Evolutionary conservation across 2,113 vertebrate species (phyloP).

Genomic region (Pogonocichla stellata): DNA sequence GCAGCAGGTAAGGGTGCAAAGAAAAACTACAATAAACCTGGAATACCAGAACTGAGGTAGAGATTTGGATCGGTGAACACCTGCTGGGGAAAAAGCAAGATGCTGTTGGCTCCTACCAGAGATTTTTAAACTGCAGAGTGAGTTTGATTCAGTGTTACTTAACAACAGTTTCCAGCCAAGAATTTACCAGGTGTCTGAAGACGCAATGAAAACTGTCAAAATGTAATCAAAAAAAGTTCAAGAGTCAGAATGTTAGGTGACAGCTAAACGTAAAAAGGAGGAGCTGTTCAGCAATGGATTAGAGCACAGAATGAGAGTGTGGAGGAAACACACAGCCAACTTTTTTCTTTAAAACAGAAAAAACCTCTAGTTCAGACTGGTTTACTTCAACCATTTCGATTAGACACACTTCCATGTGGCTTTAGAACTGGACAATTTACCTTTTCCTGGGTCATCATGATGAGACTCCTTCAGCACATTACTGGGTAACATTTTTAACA

Average conservation of each 20-base stretch:
- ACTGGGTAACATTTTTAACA: neutral
- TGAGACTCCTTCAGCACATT: neutral
- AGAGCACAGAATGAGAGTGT: neutral
- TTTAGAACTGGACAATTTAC: neutral
- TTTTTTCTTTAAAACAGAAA: neutral
- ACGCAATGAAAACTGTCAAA: neutral
- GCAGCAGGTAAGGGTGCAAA: neutral
- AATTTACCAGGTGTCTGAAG: neutral
- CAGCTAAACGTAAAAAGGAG: neutral
- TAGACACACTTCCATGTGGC: neutral
- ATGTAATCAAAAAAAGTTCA: neutral
- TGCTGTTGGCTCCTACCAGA: neutral
- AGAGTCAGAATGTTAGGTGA: neutral
- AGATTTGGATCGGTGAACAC: neutral
- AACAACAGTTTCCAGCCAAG: neutral
- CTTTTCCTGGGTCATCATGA: neutral
- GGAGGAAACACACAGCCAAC: fast-evolving
- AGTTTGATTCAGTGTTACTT: neutral
- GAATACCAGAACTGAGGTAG: neutral
- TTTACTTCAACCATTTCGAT: neutral
- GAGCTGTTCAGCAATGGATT: neutral
- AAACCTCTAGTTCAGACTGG: neutral
- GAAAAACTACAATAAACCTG: neutral
- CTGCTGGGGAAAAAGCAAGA: neutral
- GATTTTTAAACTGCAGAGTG: neutral